Conservation (phyloP, 2,113 vertebrate species). For the Orientallactaga bullata region DNA sequence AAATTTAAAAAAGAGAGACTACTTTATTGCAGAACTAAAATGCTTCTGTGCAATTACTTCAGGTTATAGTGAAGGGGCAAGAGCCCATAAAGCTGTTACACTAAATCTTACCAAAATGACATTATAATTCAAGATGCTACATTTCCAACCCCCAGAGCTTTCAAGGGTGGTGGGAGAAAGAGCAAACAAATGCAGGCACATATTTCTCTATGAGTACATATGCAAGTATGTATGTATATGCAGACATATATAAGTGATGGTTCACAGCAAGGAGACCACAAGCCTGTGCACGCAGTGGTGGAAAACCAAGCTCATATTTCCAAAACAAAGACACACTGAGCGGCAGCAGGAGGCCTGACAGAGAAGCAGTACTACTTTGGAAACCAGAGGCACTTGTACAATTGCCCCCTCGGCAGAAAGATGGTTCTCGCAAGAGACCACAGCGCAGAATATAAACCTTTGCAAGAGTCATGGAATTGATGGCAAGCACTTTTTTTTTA, state of each 20-base stretch:
- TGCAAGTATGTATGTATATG: not conserved
- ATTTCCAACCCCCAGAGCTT: constrained; percentile 48
- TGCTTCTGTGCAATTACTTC: constrained; percentile 25
- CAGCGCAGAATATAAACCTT: not conserved
- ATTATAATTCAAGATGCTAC: constrained; percentile 55
- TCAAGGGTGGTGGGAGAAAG: constrained; percentile 46
- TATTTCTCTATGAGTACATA: not conserved
- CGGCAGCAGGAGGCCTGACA: constrained; percentile 73
- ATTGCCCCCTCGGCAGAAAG: constrained; percentile 17
- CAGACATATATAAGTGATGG: constrained; percentile 30
- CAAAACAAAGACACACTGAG: constrained; percentile 74
- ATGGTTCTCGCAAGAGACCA: constrained; percentile 39
- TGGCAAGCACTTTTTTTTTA: not conserved
- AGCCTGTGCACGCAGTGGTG: constrained; percentile 39
- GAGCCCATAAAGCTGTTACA: constrained; percentile 43
- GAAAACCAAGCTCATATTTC: constrained; percentile 77
- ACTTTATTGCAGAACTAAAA: not conserved
- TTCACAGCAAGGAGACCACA: constrained; percentile 47
- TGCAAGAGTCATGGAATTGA: not conserved
- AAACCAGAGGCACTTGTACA: constrained; percentile 12
- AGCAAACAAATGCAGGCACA: constrained; percentile 57
- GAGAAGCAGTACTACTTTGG: constrained; percentile 61
- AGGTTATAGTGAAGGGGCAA: constrained; percentile 14
- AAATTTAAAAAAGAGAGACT: not conserved
- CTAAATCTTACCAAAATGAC: constrained; percentile 38